A percentile compares a stretch with the other conserved stretches of the same genome.
Conservation (phyloP, 1,140 invertebrate species). For the Drosophila pectinifera region DNA sequence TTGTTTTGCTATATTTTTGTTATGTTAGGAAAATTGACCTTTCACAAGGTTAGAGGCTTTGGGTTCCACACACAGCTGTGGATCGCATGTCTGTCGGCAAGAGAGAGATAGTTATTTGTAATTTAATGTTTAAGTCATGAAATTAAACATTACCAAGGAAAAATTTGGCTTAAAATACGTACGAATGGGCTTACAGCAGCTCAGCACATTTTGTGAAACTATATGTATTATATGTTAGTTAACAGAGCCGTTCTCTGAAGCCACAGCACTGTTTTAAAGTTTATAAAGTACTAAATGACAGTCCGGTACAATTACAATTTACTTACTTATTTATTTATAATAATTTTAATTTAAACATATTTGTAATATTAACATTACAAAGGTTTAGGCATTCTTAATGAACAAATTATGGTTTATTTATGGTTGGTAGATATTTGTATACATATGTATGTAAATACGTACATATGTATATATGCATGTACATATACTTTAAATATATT, state of each 20-base stretch:
- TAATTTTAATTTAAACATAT: too few relatives aligned
- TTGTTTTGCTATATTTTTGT: slow-evolving; percentile 4
- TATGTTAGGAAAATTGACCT: slow-evolving; percentile 64
- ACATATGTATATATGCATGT: too few relatives aligned
- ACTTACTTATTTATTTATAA: too few relatives aligned
- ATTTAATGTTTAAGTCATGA: background rate
- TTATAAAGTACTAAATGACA: background rate
- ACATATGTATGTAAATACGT: too few relatives aligned
- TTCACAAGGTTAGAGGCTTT: slow-evolving; percentile 71
- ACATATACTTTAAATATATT: too few relatives aligned
- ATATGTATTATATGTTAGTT: background rate
- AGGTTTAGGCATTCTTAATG: too few relatives aligned
- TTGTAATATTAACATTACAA: too few relatives aligned
- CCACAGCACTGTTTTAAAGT: background rate
- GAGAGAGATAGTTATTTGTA: slow-evolving; percentile 1
- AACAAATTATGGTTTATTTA: too few relatives aligned
- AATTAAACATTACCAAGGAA: background rate
- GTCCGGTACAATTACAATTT: too few relatives aligned
- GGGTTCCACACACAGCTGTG: slow-evolving; percentile 25
- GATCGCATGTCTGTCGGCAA: slow-evolving; percentile 16
- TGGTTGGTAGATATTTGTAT: too few relatives aligned
- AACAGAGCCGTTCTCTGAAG: background rate
- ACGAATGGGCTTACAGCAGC: background rate
- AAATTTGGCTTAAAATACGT: background rate
- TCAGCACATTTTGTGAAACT: slow-evolving; percentile 13